A percentile compares a stretch with the other conserved stretches of the same genome.
These are phyloP conservation scores for Strongylocentrotus purpuratus DNA, from an alignment of 35 echinoderm and acorn worm genomes.

Conservation along the genomic window DNA sequence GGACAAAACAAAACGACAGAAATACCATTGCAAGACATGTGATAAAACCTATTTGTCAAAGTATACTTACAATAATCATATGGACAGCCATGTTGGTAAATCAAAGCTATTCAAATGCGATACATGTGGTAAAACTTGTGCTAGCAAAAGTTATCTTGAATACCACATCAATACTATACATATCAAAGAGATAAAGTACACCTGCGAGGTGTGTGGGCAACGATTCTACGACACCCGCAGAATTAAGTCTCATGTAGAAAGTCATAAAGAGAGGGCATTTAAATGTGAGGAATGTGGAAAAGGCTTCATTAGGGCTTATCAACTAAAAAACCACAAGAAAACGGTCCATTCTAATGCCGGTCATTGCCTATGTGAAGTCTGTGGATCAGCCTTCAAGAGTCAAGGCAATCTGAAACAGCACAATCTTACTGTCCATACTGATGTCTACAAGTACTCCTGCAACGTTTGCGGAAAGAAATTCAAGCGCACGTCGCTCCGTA, in stretches of 20 bases:
- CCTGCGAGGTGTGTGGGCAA: neutral
- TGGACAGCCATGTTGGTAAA: too few relatives aligned
- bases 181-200: neutral
- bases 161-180: neutral
- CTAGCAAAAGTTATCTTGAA: neutral
- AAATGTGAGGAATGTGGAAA: neutral
- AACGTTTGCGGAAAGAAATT: neutral
- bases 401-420: neutral
- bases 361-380: neutral
- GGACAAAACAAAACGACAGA: neutral
- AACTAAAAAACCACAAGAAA: neutral
- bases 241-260: neutral
- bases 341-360: neutral
- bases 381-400: neutral
- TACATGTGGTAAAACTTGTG: neutral
- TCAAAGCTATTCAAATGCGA: too few relatives aligned
- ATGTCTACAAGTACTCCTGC: neutral
- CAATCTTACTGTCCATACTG: neutral
- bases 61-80: too few relatives aligned
- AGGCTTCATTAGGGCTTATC: neutral
- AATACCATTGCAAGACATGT: neutral
- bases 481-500: neutral
- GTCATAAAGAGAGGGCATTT: neutral
- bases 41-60: neutral
- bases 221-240: neutral